Conservation (phyloP, 2,888 invertebrate genomes). For the Ormyrus labotus region DNA sequence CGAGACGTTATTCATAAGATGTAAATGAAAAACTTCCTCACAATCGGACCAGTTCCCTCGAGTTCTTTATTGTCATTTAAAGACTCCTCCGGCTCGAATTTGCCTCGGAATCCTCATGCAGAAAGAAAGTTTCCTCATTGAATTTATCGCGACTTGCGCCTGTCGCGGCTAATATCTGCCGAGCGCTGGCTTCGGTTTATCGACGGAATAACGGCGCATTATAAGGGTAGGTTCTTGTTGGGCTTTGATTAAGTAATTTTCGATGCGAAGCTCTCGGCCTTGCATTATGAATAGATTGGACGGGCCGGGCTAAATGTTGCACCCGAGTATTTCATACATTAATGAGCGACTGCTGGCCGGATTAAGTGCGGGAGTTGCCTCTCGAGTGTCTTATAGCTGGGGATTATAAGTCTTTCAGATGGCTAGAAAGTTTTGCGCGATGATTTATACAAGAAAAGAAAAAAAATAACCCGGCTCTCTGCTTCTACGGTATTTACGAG, state of each 20-base stretch:
- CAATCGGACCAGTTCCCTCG: no score
- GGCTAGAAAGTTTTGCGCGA: neutral
- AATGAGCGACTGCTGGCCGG: neutral
- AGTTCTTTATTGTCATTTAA: no score
- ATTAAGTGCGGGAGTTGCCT: neutral
- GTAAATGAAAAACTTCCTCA: no score
- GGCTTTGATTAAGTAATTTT: conserved; percentile 3
- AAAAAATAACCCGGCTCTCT: no score
- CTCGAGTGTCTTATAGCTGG: no score
- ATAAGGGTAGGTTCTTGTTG: neutral
- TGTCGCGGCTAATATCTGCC: conserved; percentile 5
- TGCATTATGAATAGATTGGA: conserved; percentile 5
- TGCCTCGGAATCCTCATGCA: no score
- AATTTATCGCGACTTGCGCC: no score
- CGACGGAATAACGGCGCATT: conserved; percentile 19
- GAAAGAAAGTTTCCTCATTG: no score
- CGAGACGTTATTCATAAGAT: no score
- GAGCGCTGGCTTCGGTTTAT: neutral
- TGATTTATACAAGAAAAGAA: neutral
- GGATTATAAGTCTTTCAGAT: neutral
- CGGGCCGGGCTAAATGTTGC: conserved; percentile 11
- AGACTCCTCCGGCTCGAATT: no score
- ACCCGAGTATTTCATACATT: neutral
- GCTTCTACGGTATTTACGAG: no score
- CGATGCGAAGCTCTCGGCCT: neutral